Conservation (phyloP, 2,113 vertebrate species). For the Bufo bufo region DNA sequence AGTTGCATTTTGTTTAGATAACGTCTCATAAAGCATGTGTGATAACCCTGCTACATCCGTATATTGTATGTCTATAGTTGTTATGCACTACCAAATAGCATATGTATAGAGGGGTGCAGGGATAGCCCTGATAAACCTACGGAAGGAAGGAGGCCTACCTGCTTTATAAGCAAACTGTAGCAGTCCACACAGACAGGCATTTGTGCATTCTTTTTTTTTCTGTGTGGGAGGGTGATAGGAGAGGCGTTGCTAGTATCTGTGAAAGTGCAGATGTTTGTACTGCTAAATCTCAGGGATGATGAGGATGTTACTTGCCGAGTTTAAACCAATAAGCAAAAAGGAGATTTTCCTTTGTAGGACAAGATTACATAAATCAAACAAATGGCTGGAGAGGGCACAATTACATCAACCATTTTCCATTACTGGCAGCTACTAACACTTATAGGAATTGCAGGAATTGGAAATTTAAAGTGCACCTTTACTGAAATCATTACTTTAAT, state of each 20-base stretch:
- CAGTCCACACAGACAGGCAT: too few species aligned
- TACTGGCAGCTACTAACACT: background rate
- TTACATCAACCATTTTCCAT: conserved; percentile 6
- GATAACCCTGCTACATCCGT: too few species aligned
- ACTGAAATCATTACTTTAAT: conserved; percentile 24
- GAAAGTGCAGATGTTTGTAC: background rate
- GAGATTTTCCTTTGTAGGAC: conserved; percentile 14
- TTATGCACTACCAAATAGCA: too few species aligned
- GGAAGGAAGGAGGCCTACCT: too few species aligned
- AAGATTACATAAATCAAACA: conserved; percentile 14
- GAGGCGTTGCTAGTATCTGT: background rate
- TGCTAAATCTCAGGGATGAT: background rate
- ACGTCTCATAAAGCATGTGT: too few species aligned
- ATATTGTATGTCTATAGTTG: too few species aligned
- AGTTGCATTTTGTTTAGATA: too few species aligned
- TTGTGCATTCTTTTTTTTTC: background rate
- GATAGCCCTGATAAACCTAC: too few species aligned
- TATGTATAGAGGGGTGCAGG: too few species aligned
- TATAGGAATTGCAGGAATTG: conserved; percentile 19
- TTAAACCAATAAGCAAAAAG: background rate
- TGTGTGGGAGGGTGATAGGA: background rate
- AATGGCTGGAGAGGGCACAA: conserved; percentile 1
- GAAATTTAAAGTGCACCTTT: background rate
- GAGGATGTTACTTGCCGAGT: background rate
- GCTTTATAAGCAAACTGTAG: too few species aligned